A percentile compares a stretch with the other conserved stretches of the same genome.
Evolutionary conservation across 2,113 vertebrate species (phyloP).

Genomic region (Phodopus roborovskii): DNA sequence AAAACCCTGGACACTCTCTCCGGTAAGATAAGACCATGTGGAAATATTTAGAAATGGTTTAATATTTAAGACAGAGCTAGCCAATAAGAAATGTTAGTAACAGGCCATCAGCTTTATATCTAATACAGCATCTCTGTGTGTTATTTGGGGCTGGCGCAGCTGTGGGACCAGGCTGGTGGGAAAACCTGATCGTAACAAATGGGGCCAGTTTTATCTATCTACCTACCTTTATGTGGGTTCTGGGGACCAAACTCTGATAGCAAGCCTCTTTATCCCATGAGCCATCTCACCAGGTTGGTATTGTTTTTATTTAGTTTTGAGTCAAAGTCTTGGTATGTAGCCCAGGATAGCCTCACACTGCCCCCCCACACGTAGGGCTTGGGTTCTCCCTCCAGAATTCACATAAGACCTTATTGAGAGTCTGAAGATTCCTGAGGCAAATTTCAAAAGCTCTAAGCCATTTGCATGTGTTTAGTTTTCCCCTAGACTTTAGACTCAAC

Average conservation of each 20-base stretch:
- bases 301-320: background rate
- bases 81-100: too few relatives aligned
- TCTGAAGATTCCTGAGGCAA: background rate
- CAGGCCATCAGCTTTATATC: too few relatives aligned
- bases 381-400: background rate
- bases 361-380: too few relatives aligned
- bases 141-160: too few relatives aligned
- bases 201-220: background rate
- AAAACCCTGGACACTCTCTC: too few relatives aligned
- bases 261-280: background rate
- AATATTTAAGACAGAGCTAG: too few relatives aligned
- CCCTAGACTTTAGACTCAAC: constrained; percentile 9
- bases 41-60: too few relatives aligned
- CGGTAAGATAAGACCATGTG: too few relatives aligned
- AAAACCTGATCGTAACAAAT: too few relatives aligned
- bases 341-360: background rate
- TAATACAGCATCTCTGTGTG: too few relatives aligned
- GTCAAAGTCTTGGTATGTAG: background rate
- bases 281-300: background rate
- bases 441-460: background rate
- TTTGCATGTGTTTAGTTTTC: background rate
- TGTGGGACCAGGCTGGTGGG: too few relatives aligned
- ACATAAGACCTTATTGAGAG: background rate
- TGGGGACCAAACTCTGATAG: background rate
- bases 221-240: background rate